These are phyloP conservation scores for Cataglyphis altisquamis DNA, from an alignment of 2,888 invertebrate genomes.

Conservation along the genomic window DNA sequence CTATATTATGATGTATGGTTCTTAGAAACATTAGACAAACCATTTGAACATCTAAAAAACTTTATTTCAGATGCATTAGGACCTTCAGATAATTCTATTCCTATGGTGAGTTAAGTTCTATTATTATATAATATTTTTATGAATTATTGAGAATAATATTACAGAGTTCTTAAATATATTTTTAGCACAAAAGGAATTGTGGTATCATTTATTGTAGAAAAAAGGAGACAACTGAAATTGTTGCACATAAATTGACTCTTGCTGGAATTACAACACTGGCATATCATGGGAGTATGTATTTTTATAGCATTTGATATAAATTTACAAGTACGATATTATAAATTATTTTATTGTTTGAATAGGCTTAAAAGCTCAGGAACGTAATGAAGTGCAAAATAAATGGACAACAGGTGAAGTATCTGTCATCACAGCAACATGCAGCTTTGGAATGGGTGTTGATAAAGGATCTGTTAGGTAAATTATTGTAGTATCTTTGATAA, in stretches of 20 bases:
- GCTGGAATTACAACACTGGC: slow-evolving; percentile 92
- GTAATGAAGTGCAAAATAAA: slow-evolving; percentile 93
- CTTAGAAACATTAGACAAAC: slow-evolving; percentile 94
- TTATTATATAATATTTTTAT: slow-evolving; percentile 14
- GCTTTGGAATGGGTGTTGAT: slow-evolving; percentile 99
- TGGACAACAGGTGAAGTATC: slow-evolving; percentile 97
- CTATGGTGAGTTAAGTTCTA: slow-evolving; percentile 59
- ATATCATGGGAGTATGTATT: slow-evolving; percentile 94
- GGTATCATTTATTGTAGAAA: slow-evolving; percentile 98
- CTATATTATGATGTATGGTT: slow-evolving; percentile 97
- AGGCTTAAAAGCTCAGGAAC: slow-evolving; percentile 91
- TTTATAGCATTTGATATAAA: slow-evolving; percentile 7
- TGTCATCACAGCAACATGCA: slow-evolving; percentile 98
- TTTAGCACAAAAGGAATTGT: slow-evolving; percentile 88
- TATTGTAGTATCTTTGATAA: neutral
- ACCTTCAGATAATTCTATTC: slow-evolving; percentile 82
- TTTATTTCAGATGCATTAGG: slow-evolving; percentile 91
- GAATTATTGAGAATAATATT: neutral
- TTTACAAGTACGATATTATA: slow-evolving; percentile 3
- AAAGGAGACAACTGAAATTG: slow-evolving; percentile 94
- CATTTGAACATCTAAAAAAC: slow-evolving; percentile 92
- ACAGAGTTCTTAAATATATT: slow-evolving; percentile 28
- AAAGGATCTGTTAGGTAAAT: slow-evolving; percentile 94
- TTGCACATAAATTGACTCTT: slow-evolving; percentile 92
- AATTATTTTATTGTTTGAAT: slow-evolving; percentile 37